These are phyloP conservation scores for Eretmocerus hayati DNA, from an alignment of 2,888 invertebrate genomes.

Conservation along the genomic window DNA sequence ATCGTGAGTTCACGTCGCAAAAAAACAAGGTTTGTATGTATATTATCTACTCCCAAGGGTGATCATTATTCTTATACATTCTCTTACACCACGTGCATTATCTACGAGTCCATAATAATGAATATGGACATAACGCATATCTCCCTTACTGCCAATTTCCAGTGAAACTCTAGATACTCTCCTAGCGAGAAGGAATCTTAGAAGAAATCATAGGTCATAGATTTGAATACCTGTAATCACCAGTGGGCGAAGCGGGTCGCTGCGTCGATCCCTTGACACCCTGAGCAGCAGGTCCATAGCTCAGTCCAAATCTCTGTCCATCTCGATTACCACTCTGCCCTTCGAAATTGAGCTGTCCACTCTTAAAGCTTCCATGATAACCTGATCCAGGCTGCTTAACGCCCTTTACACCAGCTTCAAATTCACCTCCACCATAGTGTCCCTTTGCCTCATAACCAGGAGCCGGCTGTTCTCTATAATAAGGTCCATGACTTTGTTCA, in stretches of 20 bases:
- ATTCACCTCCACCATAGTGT: slow-evolving; percentile 5
- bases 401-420: slow-evolving; percentile 2
- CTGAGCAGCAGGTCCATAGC: neutral
- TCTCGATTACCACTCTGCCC: neutral
- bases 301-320: neutral
- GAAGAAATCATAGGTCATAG: no score
- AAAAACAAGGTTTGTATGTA: no score
- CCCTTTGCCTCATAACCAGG: slow-evolving; percentile 12
- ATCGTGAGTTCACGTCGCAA: no score
- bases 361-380: slow-evolving; percentile 2
- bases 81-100: no score
- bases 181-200: no score
- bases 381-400: neutral
- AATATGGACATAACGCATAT: no score
- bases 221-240: neutral
- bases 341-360: neutral
- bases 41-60: no score
- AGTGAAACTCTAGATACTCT: no score
- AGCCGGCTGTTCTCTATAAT: slow-evolving; percentile 3
- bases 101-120: no score
- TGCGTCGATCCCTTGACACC: neutral
- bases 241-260: neutral
- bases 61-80: no score
- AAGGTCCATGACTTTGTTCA: no score
- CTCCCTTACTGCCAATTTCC: no score